Base-by-base conservation (phyloP, 1,140 invertebrate species). In the Eupristina koningsbergeri region DNA sequence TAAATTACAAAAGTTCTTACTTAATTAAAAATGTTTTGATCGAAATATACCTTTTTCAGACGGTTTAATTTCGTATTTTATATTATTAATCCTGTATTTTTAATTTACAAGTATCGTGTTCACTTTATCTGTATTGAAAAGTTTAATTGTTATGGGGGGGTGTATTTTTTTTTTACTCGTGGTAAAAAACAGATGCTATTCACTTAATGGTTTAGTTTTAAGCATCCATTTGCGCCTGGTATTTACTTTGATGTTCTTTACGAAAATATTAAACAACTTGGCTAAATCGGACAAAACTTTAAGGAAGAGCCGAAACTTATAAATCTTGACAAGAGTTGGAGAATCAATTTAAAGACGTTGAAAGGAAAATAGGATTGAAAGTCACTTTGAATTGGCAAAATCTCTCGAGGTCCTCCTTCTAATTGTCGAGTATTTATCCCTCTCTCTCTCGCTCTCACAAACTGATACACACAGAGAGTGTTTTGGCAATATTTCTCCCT, bases 231-330 rank as follows among this genome's bases (percentile, higher is more conserved):
- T 41, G 13, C 15, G 36, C 36, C 22, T n/a, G 2, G 22, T 41
- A 41, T 71, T 71, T 71, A 71, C 67, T 71, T 41, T 41, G 67
- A 41, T 41, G 34, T 17, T 67, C 13, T 78, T 22, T 22, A 63
- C 45, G 34, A 45, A 78, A 36, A 39, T 31, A 64, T 78, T 63
- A 64, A 78, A 63, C 64, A 78, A 79, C 69, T 31, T 45, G 69
- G 77, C 29, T 50, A 69, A 63, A 50, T 67, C n/a, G 6, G 45
- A 79, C n/a, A 31, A 47, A 79, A 79, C 36, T 67, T 67, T 64
- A 19, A 34, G 39, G 26, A 69, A 26, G 41, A 50, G 29, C 11
- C 29, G 29, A 78, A 64, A 78, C 36, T 78, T 78, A 15, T 13
- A 64, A 63, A 29, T 17, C 31, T 63, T 78, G 36, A 78, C 41